phyloP scores from a whole-genome alignment of 1,140 invertebrate genomes.

The Steinernema feltiae region DNA sequence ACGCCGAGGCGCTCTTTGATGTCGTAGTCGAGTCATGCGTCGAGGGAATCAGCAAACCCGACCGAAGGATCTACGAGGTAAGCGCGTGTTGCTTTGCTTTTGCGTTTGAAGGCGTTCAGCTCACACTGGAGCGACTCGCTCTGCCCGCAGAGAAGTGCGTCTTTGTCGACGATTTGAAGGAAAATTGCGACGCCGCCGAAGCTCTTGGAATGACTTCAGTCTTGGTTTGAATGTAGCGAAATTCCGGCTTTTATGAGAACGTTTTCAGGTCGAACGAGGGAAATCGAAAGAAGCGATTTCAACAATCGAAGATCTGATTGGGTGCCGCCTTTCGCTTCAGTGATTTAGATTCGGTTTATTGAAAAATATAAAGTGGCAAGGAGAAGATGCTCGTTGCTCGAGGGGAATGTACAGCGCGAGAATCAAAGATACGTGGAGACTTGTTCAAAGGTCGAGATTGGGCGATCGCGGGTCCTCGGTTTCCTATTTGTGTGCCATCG shows the following conservation, averaged over 20 bases:
- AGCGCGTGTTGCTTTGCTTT: neutral
- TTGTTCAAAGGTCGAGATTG: neutral
- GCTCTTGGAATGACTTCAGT: constrained; percentile 21
- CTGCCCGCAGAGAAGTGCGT: constrained; percentile 17
- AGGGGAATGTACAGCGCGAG: no score
- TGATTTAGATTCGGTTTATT: no score
- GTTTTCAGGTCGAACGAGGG: neutral
- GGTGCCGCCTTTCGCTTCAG: neutral
- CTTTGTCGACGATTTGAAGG: constrained; percentile 35
- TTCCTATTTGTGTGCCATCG: neutral
- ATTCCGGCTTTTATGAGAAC: no score
- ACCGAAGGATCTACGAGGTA: neutral
- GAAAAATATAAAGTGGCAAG: no score
- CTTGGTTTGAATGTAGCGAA: constrained; percentile 10
- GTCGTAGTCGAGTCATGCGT: neutral
- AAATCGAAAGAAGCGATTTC: neutral
- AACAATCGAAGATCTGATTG: neutral
- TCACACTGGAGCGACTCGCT: neutral
- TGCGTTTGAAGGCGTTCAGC: neutral
- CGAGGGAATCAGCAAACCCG: neutral
- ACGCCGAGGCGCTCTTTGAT: neutral
- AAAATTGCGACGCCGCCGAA: constrained; percentile 38
- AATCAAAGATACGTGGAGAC: neutral
- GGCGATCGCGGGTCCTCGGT: neutral
- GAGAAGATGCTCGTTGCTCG: no score